These are phyloP conservation scores for Petrocephalus zakoni DNA, from an alignment of 2,113 vertebrate genomes.

Conservation along the genomic window DNA sequence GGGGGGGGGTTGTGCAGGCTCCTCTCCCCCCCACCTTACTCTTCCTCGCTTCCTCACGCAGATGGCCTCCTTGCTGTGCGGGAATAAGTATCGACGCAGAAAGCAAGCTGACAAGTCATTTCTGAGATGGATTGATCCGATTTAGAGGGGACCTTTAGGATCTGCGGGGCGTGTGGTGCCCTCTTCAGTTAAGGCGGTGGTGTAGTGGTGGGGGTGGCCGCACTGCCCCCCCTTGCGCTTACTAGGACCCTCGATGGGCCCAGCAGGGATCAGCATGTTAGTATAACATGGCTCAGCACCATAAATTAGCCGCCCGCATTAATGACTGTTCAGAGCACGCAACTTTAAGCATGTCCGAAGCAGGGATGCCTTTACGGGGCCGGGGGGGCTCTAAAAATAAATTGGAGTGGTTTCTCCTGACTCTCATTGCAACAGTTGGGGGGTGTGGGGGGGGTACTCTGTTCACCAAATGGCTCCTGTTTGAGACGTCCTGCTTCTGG, in stretches of 20 bases:
- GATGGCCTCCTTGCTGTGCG: slow-evolving; percentile 63
- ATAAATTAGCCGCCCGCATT: slow-evolving; percentile 15
- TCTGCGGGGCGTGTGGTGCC: slow-evolving; percentile 63
- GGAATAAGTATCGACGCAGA: slow-evolving; percentile 8
- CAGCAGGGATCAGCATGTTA: background rate
- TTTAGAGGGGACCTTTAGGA: slow-evolving; percentile 71
- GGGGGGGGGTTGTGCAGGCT: slow-evolving; percentile 19
- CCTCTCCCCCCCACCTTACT: slow-evolving; percentile 38
- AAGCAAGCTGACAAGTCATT: slow-evolving; percentile 72
- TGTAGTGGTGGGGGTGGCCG: background rate
- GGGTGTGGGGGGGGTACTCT: background rate
- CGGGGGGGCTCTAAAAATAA: slow-evolving; percentile 17
- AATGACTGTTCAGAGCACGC: slow-evolving; percentile 12
- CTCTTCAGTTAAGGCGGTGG: slow-evolving; percentile 47
- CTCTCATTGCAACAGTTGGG: slow-evolving; percentile 8
- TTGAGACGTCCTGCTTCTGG: background rate
- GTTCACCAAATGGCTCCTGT: background rate
- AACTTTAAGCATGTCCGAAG: slow-evolving; percentile 8
- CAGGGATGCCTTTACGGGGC: background rate
- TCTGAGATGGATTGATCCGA: slow-evolving; percentile 84
- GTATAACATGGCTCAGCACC: background rate
- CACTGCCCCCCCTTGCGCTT: background rate
- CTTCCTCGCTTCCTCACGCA: slow-evolving; percentile 51
- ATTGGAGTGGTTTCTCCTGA: slow-evolving; percentile 7
- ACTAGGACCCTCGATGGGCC: too few species aligned